Percentiles rank a stretch among this genome's conserved stretches.
These are phyloP conservation scores for Hippoglossus stenolepis DNA, from an alignment of 2,113 vertebrate genomes.

Conservation along the genomic window DNA sequence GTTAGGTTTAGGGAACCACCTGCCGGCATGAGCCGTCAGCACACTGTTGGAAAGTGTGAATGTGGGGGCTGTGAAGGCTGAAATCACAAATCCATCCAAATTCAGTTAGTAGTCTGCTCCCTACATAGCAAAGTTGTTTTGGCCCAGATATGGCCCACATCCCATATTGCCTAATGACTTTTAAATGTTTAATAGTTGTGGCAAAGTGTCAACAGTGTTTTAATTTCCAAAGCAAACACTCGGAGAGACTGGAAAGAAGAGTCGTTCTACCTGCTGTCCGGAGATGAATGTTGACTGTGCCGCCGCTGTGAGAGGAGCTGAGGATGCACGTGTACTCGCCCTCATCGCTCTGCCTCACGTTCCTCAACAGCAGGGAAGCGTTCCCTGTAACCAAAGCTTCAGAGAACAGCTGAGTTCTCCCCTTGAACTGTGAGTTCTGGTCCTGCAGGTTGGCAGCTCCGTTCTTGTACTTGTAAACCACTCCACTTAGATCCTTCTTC, in stretches of 20 bases:
- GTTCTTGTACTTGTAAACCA: conserved; percentile 45
- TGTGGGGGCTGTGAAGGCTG: conserved; percentile 61
- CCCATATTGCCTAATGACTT: background rate
- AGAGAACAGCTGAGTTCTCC: conserved; percentile 50
- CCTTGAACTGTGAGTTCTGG: conserved; percentile 54
- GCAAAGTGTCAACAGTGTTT: too few species aligned
- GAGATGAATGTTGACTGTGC: conserved; percentile 52
- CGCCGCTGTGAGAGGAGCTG: conserved; percentile 18
- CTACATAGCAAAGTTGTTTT: too few species aligned
- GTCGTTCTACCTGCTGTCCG: conserved; percentile 59
- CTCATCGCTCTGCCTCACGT: conserved; percentile 22
- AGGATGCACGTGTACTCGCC: conserved; percentile 71
- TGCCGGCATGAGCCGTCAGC: conserved; percentile 37
- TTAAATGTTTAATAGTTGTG: background rate
- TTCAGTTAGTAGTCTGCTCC: background rate
- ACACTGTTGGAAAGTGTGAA: conserved; percentile 4
- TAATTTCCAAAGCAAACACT: conserved; percentile 18
- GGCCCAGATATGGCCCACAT: background rate
- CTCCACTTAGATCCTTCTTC: conserved; percentile 8
- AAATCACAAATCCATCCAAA: background rate
- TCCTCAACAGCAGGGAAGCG: conserved; percentile 65
- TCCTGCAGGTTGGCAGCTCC: conserved; percentile 4
- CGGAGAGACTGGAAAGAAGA: conserved; percentile 20
- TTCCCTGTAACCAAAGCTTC: conserved; percentile 44
- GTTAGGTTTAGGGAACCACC: conserved; percentile 62